Evolutionary conservation across 2,888 invertebrate genomes (phyloP).

Genomic region (Deilephila porcellus): DNA sequence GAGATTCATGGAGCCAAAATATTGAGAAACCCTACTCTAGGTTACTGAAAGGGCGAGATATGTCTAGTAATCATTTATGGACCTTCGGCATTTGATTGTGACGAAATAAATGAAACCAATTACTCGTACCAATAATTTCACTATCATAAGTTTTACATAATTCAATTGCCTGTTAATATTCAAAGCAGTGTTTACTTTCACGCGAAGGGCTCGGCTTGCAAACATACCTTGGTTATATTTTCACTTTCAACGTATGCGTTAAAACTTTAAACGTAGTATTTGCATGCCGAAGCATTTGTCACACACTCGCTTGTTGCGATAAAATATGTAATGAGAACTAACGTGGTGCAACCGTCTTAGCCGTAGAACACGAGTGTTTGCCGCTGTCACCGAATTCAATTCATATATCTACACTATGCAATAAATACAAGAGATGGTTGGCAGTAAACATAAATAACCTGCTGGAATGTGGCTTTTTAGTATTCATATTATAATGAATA

Average conservation of each 20-base stretch:
- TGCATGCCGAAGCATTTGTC: slow-evolving; percentile 8
- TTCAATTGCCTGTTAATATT: slow-evolving; percentile 3
- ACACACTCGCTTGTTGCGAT: background rate
- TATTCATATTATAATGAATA: background rate
- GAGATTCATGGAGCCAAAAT: no score
- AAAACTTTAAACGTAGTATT: background rate
- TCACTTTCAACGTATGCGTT: slow-evolving; percentile 17
- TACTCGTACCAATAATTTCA: background rate
- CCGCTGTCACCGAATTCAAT: background rate
- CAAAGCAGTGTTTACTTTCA: slow-evolving; percentile 17
- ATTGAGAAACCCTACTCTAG: no score
- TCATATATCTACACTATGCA: background rate
- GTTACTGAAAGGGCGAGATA: no score
- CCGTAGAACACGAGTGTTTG: background rate
- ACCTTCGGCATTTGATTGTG: no score
- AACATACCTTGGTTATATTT: background rate
- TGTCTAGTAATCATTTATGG: no score
- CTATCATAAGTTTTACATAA: slow-evolving; percentile 3
- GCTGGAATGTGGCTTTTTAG: no score
- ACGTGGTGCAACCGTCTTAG: background rate
- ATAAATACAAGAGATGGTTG: no score
- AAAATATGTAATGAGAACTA: slow-evolving; percentile 5
- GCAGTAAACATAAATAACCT: no score
- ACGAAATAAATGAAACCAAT: no score
- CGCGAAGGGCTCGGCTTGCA: slow-evolving; percentile 1